These are phyloP conservation scores for Dendroctonus ponderosae DNA, from an alignment of 1,140 invertebrate species.

Conservation along the genomic window DNA sequence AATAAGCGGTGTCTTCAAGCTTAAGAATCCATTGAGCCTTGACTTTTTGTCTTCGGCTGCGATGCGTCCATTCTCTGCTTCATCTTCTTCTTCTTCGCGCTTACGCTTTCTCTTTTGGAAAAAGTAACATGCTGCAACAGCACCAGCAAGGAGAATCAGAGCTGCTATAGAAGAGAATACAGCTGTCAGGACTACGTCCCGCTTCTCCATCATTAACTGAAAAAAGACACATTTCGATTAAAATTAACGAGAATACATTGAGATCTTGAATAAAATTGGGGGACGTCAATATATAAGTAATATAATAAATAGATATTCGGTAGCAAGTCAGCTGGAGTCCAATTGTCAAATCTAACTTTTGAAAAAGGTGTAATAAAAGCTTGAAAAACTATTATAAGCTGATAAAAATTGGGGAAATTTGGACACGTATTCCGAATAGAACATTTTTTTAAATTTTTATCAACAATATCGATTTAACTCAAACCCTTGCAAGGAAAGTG, in stretches of 20 bases:
- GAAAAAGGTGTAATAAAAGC: no score
- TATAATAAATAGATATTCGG: no score
- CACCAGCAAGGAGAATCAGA: conserved; percentile 51
- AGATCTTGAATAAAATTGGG: neutral
- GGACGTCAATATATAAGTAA: no score
- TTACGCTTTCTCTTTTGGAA: conserved; percentile 50
- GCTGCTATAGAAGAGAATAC: conserved; percentile 54
- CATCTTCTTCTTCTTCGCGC: conserved; percentile 48
- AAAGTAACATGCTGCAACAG: conserved; percentile 52
- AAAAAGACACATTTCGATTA: conserved; percentile 32
- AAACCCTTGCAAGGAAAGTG: neutral
- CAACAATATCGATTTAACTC: neutral
- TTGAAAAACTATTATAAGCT: no score
- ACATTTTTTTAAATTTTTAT: no score
- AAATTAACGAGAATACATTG: conserved; percentile 6
- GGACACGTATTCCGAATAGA: no score
- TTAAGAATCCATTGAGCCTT: conserved; percentile 69
- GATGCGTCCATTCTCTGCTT: conserved; percentile 34
- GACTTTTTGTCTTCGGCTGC: conserved; percentile 45
- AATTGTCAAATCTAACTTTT: no score
- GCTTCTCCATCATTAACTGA: conserved; percentile 55
- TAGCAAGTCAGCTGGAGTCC: no score
- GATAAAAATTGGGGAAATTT: no score
- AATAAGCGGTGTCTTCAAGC: conserved; percentile 74
- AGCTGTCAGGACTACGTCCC: conserved; percentile 54